Conservation (phyloP, 2,113 vertebrate genomes). For the Sardina pilchardus region DNA sequence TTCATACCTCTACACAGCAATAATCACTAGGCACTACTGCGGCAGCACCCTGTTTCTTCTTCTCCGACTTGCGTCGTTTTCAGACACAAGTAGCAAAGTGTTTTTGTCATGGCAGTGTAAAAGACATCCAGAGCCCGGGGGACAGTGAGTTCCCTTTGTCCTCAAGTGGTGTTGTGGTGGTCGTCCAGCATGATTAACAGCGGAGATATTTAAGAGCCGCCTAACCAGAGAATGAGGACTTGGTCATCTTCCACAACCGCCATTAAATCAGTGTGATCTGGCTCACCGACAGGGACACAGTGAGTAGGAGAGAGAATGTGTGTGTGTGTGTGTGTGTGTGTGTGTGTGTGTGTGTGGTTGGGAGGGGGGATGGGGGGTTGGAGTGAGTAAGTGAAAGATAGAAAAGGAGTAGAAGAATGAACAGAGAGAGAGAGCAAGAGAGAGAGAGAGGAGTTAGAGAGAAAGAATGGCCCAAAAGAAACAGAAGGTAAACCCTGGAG, state of each 20-base stretch:
- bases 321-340: too few relatives aligned
- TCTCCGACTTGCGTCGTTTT: not conserved
- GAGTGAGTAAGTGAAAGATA: too few relatives aligned
- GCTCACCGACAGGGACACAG: not conserved
- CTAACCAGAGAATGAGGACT: not conserved
- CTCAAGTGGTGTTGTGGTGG: not conserved
- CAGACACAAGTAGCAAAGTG: not conserved
- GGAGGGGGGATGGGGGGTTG: too few relatives aligned
- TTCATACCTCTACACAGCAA: too few relatives aligned
- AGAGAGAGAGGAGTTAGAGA: not conserved
- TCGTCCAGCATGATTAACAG: not conserved
- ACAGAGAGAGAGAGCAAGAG: not conserved
- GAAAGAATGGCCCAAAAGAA: not conserved
- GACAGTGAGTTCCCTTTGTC: too few relatives aligned
- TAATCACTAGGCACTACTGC: too few relatives aligned
- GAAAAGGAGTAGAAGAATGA: slow-evolving; percentile 34
- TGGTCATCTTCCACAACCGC: not conserved
- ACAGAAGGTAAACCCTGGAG: not conserved
- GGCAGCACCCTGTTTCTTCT: too few relatives aligned
- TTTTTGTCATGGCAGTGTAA: not conserved
- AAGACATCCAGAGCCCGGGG: not conserved
- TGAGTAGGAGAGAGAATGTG: not conserved
- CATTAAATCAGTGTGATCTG: not conserved
- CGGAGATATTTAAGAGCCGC: not conserved
- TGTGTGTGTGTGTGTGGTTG: too few relatives aligned